Evolutionary conservation across 2,113 vertebrate genomes (phyloP).

Genomic region (Sialia sialis): DNA sequence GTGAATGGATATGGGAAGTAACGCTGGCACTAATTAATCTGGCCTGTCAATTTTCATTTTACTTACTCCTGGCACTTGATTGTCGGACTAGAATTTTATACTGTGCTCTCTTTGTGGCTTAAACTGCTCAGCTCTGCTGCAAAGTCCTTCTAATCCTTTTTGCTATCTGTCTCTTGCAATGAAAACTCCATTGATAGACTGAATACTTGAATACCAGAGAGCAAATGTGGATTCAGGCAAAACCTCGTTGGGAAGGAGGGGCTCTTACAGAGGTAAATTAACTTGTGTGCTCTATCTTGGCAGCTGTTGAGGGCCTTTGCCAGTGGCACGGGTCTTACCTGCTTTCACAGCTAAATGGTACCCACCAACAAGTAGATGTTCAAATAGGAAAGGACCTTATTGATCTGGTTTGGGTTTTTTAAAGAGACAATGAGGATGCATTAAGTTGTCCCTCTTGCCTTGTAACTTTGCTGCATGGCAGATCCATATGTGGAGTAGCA

Average conservation of each 20-base stretch:
- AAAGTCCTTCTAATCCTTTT: constrained; percentile 30
- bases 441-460: neutral
- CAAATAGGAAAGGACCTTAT: neutral
- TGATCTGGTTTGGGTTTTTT: neutral
- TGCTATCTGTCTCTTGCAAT: neutral
- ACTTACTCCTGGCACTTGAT: neutral
- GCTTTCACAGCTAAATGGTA: neutral
- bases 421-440: neutral
- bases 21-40: neutral
- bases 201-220: neutral
- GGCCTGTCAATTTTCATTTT: neutral
- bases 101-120: neutral
- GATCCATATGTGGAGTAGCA: neutral
- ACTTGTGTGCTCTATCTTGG: neutral
- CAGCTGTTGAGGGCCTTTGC: neutral
- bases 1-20: neutral
- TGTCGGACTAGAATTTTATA: neutral
- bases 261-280: neutral
- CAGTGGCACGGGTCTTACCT: neutral
- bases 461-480: neutral
- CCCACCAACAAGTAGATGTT: neutral
- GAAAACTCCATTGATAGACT: neutral
- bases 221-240: neutral
- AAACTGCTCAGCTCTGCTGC: neutral
- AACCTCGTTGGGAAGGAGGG: neutral